Percentiles rank a stretch among this genome's conserved stretches.
Evolutionary conservation across 2,113 vertebrate genomes (phyloP).

Genomic region (Hirundichthys speculiger): DNA sequence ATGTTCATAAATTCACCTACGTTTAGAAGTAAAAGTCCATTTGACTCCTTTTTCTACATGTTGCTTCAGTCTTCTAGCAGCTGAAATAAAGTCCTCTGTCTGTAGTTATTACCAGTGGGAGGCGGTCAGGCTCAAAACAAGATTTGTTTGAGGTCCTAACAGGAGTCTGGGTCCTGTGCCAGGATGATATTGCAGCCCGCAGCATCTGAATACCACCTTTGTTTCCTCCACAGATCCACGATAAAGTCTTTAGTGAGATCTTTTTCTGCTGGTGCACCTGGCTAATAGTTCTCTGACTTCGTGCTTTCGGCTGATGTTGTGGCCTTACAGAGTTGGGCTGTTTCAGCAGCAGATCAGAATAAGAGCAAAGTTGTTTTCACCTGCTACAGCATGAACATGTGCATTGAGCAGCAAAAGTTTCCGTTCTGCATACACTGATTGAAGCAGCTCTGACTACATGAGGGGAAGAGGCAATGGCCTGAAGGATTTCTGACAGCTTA

Average conservation of each 20-base stretch:
- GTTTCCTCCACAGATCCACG: conserved; percentile 36
- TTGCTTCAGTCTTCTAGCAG: neutral
- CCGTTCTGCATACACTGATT: no score
- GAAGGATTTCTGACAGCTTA: no score
- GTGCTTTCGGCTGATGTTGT: neutral
- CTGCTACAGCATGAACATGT: no score
- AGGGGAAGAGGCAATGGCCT: no score
- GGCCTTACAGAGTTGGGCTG: neutral
- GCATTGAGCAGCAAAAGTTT: no score
- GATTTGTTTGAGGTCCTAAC: conserved; percentile 50
- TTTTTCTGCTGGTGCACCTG: neutral
- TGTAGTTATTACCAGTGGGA: conserved; percentile 22
- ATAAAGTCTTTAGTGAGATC: conserved; percentile 22
- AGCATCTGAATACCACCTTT: conserved; percentile 51
- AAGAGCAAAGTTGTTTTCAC: no score
- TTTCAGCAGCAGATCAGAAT: no score
- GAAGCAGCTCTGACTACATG: no score
- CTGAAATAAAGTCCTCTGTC: conserved; percentile 24
- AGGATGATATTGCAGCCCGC: conserved; percentile 19
- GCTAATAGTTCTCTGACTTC: neutral
- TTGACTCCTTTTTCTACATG: neutral
- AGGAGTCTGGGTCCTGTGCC: conserved; percentile 35
- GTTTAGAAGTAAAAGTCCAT: neutral
- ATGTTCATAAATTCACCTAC: neutral
- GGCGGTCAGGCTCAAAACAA: conserved; percentile 33